Percentiles rank a stretch among this genome's conserved stretches.
Conservation (phyloP, 2,888 invertebrate species). For the Xestia ashworthii region DNA sequence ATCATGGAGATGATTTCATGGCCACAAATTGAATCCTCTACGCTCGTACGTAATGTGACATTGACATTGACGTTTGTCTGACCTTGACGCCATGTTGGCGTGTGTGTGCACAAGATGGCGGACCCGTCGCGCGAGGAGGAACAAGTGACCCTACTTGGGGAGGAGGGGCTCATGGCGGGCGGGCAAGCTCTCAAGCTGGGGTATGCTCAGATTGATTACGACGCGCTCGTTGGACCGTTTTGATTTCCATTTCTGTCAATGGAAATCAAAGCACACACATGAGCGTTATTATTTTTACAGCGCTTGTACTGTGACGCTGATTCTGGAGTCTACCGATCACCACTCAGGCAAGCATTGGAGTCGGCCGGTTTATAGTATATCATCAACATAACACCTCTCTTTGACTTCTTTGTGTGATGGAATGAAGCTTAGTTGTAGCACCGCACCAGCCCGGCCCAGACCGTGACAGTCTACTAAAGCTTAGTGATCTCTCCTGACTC, state of each 20-base stretch:
- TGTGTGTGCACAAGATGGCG: conserved; percentile 96
- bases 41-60: conserved; percentile 82
- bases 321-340: conserved; percentile 93
- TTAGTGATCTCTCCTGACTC: conserved; percentile 77
- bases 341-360: conserved; percentile 94
- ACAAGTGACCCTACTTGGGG: conserved; percentile 98
- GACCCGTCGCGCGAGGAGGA: conserved; percentile 99
- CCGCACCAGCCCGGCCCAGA: conserved; percentile 72
- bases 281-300: conserved; percentile 93
- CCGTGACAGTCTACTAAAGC: conserved; percentile 76
- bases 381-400: conserved; percentile 85
- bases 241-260: conserved; percentile 78
- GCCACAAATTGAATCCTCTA: conserved; percentile 63
- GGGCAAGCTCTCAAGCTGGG: conserved; percentile 99
- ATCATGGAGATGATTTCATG: conserved; percentile 60
- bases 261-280: conserved; percentile 87
- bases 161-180: conserved; percentile 98
- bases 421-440: conserved; percentile 88
- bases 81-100: conserved; percentile 90
- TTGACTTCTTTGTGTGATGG: conserved; percentile 88
- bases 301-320: conserved; percentile 94
- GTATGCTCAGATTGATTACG: conserved; percentile 92
- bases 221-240: conserved; percentile 81
- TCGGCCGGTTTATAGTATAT: conserved; percentile 90
- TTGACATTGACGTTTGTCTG: conserved; percentile 93